Evolutionary conservation across 1,140 invertebrate genomes (phyloP).

Genomic region (Brachionus rubens): DNA sequence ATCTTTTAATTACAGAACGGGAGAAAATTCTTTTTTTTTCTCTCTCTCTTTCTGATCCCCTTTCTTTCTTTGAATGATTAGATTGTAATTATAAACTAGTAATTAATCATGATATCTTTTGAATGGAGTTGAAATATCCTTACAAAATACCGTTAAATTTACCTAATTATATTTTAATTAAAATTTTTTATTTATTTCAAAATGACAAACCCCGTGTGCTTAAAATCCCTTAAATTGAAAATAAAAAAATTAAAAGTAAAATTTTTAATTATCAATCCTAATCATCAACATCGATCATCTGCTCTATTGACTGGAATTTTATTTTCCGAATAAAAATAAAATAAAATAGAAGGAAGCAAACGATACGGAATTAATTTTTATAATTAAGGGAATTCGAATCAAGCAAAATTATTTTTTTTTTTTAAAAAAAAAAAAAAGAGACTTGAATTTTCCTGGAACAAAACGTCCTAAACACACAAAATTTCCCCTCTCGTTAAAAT

Average conservation of each 20-base stretch:
- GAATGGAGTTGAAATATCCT: background rate
- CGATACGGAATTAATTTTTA: constrained; percentile 38
- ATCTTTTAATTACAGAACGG: constrained; percentile 37
- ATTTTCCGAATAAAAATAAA: no score
- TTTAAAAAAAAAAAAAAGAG: background rate
- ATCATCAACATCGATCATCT: background rate
- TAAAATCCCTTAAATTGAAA: background rate
- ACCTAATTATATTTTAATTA: constrained; percentile 40
- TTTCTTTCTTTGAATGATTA: background rate
- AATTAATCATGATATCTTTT: constrained; percentile 36
- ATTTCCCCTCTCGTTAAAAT: constrained; percentile 9
- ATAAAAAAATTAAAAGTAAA: background rate
- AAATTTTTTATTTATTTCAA: background rate
- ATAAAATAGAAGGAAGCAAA: background rate
- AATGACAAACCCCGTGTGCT: no score
- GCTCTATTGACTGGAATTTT: constrained; percentile 26
- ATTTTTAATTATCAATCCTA: background rate
- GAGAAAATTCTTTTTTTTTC: background rate
- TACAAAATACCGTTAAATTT: constrained; percentile 35
- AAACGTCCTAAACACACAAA: no score
- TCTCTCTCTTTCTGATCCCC: background rate
- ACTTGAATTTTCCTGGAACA: background rate
- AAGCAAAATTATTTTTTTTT: background rate
- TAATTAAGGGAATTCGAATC: constrained; percentile 23
- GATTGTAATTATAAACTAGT: constrained; percentile 28